A percentile compares a stretch with the other conserved stretches of the same genome.
These are phyloP conservation scores for Trochalopteron elliotii DNA, from an alignment of 2,113 vertebrate species.

Conservation along the genomic window DNA sequence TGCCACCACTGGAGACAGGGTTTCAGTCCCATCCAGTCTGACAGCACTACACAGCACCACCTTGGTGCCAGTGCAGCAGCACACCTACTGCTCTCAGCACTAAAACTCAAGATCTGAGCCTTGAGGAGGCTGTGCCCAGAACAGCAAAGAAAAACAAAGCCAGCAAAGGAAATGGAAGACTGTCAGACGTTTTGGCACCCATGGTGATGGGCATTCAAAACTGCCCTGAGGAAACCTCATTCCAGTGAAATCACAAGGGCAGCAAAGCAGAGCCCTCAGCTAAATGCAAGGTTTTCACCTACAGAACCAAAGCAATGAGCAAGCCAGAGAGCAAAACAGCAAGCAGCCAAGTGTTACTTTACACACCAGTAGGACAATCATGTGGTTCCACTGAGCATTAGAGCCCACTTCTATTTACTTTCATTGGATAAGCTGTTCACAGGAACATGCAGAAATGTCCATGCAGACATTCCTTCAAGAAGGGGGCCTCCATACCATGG, in stretches of 20 bases:
- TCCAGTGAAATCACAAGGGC: background rate
- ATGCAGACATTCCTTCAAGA: background rate
- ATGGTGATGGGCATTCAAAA: fast-evolving
- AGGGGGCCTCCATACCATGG: fast-evolving
- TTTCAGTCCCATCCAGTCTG: background rate
- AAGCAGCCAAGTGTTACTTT: background rate
- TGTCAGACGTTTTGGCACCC: background rate
- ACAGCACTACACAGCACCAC: background rate
- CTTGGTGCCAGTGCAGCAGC: background rate
- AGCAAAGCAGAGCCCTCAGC: background rate
- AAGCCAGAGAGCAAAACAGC: background rate
- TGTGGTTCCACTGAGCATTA: background rate
- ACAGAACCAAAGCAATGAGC: background rate
- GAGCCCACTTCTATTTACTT: background rate
- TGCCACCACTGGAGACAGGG: fast-evolving
- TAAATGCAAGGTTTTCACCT: background rate
- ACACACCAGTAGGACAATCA: background rate
- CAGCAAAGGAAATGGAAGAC: background rate
- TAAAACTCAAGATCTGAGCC: background rate
- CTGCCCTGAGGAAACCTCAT: background rate
- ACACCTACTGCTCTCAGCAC: background rate
- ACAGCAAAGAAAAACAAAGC: background rate
- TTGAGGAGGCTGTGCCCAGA: background rate
- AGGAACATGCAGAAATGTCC: background rate
- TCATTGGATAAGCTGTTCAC: background rate